Evolutionary conservation across 1,140 invertebrate species (phyloP).

Genomic region (Frieseomelitta varia): DNA sequence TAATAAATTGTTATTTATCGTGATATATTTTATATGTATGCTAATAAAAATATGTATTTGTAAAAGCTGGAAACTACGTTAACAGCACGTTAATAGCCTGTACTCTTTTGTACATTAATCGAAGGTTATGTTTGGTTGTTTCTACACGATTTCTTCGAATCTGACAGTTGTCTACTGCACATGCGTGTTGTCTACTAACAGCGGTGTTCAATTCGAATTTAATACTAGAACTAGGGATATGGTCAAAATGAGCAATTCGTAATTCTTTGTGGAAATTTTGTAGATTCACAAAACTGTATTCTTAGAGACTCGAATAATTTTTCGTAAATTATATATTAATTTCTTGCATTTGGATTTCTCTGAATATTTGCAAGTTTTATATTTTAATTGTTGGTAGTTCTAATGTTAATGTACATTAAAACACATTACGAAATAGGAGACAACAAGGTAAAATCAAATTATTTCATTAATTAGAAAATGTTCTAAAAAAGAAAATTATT

Average conservation of each 20-base stretch:
- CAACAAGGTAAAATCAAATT: not conserved
- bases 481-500: not conserved
- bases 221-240: no score
- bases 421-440: not conserved
- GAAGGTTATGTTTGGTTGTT: slow-evolving; percentile 43
- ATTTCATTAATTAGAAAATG: not conserved
- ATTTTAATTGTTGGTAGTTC: no score
- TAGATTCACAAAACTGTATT: no score
- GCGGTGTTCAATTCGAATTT: not conserved
- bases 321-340: no score
- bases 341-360: no score
- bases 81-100: slow-evolving; percentile 19
- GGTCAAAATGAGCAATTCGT: no score
- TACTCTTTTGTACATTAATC: not conserved
- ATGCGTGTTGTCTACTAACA: not conserved
- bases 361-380: no score
- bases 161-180: not conserved
- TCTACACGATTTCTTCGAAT: not conserved
- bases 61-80: not conserved
- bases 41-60: not conserved
- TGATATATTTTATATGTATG: not conserved
- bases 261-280: no score
- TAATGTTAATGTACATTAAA: not conserved
- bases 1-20: not conserved
- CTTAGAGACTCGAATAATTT: no score